phyloP scores from a whole-genome alignment of 2,797 vertebrate species.

The Monodelphis domestica region DNA sequence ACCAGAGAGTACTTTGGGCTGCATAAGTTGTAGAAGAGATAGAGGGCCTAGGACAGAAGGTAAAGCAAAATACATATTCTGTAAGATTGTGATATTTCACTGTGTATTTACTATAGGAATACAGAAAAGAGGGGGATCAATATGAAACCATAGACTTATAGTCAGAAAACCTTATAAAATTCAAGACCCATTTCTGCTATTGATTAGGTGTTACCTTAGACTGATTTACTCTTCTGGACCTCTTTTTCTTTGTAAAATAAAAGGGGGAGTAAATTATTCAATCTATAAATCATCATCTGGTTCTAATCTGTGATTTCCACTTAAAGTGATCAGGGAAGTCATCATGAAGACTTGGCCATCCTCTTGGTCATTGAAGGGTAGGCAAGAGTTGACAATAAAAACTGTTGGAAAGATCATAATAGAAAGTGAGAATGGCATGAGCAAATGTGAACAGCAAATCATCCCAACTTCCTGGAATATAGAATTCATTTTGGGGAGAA shows the following conservation, averaged over 20 bases:
- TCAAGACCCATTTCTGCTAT: not conserved
- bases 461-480: constrained; percentile 20
- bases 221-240: not conserved
- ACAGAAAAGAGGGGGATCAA: not conserved
- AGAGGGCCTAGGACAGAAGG: too few species aligned
- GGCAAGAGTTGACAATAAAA: constrained; percentile 60
- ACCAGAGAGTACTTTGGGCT: not conserved
- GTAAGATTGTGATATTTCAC: not conserved
- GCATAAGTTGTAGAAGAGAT: not conserved
- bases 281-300: not conserved
- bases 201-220: not conserved
- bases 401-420: not conserved
- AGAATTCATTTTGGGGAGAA: constrained; percentile 43
- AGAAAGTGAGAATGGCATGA: constrained; percentile 23
- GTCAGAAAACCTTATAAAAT: not conserved
- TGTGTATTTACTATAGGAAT: not conserved
- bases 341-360: constrained; percentile 21
- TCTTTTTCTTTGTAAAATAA: not conserved
- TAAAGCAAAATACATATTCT: constrained; percentile 6
- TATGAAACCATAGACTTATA: not conserved
- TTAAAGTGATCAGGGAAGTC: not conserved
- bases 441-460: constrained; percentile 37
- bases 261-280: not conserved
- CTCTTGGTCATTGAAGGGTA: constrained; percentile 23
- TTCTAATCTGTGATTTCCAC: not conserved